Conservation (phyloP, 2,797 vertebrate species). For the Nasua narica region DNA sequence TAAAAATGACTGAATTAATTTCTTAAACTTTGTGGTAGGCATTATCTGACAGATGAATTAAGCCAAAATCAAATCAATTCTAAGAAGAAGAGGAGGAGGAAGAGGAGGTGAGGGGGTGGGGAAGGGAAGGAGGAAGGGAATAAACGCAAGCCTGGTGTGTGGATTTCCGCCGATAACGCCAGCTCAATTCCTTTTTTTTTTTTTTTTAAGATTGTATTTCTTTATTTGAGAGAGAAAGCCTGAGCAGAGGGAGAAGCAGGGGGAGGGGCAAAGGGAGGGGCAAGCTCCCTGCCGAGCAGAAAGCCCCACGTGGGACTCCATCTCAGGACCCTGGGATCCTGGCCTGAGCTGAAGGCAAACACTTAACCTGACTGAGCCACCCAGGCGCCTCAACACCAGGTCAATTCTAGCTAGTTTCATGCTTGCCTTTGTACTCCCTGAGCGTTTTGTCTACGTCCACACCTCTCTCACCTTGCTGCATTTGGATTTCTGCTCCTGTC, state of each 20-base stretch:
- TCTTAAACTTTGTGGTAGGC: background rate
- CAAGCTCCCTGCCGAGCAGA: too few relatives aligned
- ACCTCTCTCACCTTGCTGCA: background rate
- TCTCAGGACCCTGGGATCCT: too few relatives aligned
- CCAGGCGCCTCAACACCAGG: too few relatives aligned
- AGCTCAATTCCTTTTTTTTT: background rate
- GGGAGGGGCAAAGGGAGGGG: too few relatives aligned
- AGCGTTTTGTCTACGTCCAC: background rate
- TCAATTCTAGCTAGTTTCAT: background rate
- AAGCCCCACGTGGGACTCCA: too few relatives aligned
- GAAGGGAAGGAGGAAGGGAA: background rate
- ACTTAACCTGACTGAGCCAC: too few relatives aligned
- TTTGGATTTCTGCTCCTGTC: background rate
- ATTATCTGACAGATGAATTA: background rate
- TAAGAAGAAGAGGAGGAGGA: background rate
- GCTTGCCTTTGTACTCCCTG: background rate
- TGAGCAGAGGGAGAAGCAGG: too few relatives aligned
- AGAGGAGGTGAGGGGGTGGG: rapidly evolving
- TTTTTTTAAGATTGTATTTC: too few relatives aligned
- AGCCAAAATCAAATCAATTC: background rate
- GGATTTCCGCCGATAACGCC: too few relatives aligned
- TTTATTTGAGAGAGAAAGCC: too few relatives aligned
- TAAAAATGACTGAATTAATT: background rate
- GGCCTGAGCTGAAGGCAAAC: too few relatives aligned
- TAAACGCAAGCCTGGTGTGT: rapidly evolving